Evolutionary conservation across 2,797 vertebrate genomes (phyloP), one percentile per base, ranked within the genome.

Genomic region (Octomys mimax): DNA sequence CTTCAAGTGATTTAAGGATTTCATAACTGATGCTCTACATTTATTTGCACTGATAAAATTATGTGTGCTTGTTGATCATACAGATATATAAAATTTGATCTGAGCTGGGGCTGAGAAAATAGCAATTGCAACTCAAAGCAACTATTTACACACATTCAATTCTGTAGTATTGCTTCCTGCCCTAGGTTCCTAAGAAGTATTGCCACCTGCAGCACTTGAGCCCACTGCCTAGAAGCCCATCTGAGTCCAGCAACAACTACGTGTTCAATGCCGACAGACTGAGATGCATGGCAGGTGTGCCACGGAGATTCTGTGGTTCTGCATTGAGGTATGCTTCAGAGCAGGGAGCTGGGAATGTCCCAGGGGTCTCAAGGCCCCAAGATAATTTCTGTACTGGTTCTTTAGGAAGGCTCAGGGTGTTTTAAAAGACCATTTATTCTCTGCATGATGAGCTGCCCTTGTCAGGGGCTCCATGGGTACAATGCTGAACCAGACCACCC

Each of bases 31-130:
- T 59, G 81, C 70, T 95, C 87, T 96, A 68, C 9, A 14, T 87
- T 91, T 92, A 91, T 97, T 59, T 82, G 92, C 70, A 71, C 54
- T 66, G 83, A 92, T 91, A 88, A 83, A 87, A 81, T 86, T 49
- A 70, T n/a, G 85, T 97, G 95, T 97, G 97, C 97, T 98, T 97
- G 68, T 95, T 92, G 88, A 93, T 89, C 82, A 26, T 86, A 91
- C 68, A 66, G 57, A 85, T 42, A 92, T 85, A 90, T 62, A 93
- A 87, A 91, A 87, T 86, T 89, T 70, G 52, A 91, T 97, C 95
- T 92, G 97, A 96, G 83, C 91, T 89, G 89, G 94, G 89, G 80
- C 79, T 62, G 33, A 90, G 94, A 92, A 95, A 81, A 86, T 16
- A 88, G 93, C 84, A 62, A 89, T n/a, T 85, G 71, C 93, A 84